These are phyloP conservation scores for Pararge aegeria DNA, from an alignment of 1,140 invertebrate genomes.

Conservation along the genomic window DNA sequence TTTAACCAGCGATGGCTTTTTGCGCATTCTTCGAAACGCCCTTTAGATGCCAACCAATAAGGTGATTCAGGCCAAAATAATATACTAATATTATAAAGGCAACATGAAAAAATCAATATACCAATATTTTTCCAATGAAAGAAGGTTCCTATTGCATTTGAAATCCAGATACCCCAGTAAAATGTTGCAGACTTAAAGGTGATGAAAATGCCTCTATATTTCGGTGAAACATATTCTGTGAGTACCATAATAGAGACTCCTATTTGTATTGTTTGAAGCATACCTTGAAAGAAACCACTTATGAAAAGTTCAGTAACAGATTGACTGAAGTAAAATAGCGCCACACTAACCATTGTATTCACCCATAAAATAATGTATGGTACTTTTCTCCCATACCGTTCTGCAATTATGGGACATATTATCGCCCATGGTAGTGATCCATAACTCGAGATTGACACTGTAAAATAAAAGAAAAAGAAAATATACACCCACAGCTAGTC, in stretches of 20 bases:
- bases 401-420: conserved; percentile 30
- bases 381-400: conserved; percentile 35
- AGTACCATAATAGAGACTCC: conserved; percentile 36
- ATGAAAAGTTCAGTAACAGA: conserved; percentile 31
- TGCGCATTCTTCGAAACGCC: conserved; percentile 23
- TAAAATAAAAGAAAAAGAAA: conserved; percentile 17
- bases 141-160: conserved; percentile 42
- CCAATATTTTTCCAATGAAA: conserved; percentile 43
- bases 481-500: neutral
- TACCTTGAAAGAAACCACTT: conserved; percentile 21
- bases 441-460: conserved; percentile 35
- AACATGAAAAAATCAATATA: conserved; percentile 22
- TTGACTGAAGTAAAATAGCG: conserved; percentile 35
- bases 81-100: conserved; percentile 14
- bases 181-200: conserved; percentile 39
- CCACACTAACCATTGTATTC: conserved; percentile 25
- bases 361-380: conserved; percentile 29
- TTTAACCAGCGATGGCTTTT: conserved; percentile 33
- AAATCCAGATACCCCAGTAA: conserved; percentile 39
- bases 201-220: conserved; percentile 42
- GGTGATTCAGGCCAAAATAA: conserved; percentile 37
- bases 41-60: conserved; percentile 37
- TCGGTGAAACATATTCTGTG: conserved; percentile 36
- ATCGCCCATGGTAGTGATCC: conserved; percentile 32
- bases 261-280: conserved; percentile 8